A percentile compares a stretch with the other conserved stretches of the same genome.
These are phyloP conservation scores for Drosophila arizonae DNA, from an alignment of 1,140 invertebrate species.

Conservation along the genomic window DNA sequence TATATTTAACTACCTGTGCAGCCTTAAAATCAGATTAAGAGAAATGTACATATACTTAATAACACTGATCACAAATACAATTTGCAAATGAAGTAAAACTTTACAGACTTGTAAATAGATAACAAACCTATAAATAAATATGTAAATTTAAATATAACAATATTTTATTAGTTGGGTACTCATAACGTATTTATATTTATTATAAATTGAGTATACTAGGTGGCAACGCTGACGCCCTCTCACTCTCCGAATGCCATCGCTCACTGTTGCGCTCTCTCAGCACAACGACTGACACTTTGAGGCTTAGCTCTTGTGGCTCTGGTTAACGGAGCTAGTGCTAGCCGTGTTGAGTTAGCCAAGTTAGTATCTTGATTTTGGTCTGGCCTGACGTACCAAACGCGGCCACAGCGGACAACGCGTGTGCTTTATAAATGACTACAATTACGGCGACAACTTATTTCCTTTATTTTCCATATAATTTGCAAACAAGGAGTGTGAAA, in stretches of 20 bases:
- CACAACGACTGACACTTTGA: slow-evolving; percentile 26
- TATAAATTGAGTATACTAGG: background rate
- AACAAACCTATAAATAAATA: no score
- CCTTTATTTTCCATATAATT: slow-evolving; percentile 48
- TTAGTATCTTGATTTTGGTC: slow-evolving; percentile 65
- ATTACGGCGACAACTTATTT: slow-evolving; percentile 50
- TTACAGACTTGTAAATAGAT: no score
- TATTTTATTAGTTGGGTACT: background rate
- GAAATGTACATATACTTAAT: background rate
- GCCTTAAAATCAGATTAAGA: no score
- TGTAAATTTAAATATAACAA: no score
- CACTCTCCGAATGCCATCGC: slow-evolving; percentile 1
- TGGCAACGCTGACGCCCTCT: slow-evolving; percentile 32
- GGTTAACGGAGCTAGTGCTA: slow-evolving; percentile 62
- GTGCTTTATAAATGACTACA: slow-evolving; percentile 37
- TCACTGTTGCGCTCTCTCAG: slow-evolving; percentile 15
- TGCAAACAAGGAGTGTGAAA: slow-evolving; percentile 26
- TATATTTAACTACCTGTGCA: no score
- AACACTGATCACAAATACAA: background rate
- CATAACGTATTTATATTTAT: slow-evolving; percentile 1
- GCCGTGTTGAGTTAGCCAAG: slow-evolving; percentile 55
- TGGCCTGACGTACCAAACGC: slow-evolving; percentile 59
- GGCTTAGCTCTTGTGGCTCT: slow-evolving; percentile 58
- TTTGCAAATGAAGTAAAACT: no score
- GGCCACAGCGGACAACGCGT: slow-evolving; percentile 68